These are phyloP conservation scores for Hedychridium roseum DNA, from an alignment of 2,888 invertebrate genomes.

Conservation along the genomic window DNA sequence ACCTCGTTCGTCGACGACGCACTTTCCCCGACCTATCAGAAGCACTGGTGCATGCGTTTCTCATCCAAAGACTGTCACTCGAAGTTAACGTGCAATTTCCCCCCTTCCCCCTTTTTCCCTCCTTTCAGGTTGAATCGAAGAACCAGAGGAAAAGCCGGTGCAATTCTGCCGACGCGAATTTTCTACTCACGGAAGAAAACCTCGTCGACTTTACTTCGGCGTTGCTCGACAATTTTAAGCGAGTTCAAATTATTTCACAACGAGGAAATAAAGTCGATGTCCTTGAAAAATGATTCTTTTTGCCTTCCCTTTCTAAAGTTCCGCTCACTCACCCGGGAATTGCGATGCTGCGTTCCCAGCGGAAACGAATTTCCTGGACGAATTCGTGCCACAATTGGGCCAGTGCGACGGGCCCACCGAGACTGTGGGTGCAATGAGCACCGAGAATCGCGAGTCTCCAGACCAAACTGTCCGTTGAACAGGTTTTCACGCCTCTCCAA, in stretches of 20 bases:
- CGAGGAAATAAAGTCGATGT: no score
- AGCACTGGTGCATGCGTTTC: conserved; percentile 21
- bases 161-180: no score
- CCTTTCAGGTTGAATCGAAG: no score
- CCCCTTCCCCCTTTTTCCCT: no score
- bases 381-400: conserved; percentile 96
- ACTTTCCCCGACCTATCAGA: not conserved
- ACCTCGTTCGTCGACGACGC: not conserved
- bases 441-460: conserved; percentile 82
- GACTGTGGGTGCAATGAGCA: conserved; percentile 76
- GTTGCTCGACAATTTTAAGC: no score
- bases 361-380: conserved; percentile 85
- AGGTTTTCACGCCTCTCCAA: conserved; percentile 74
- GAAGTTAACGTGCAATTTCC: no score
- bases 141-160: no score
- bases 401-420: conserved; percentile 78
- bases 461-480: conserved; percentile 79
- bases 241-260: no score
- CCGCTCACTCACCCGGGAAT: conserved; percentile 93
- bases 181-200: no score
- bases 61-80: conserved; percentile 48
- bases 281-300: no score
- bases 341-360: conserved; percentile 83
- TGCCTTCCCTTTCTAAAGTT: no score
- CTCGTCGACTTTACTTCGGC: no score